Percentiles rank a stretch among this genome's conserved stretches.
These are phyloP conservation scores for Papilio polyxenes DNA, from an alignment of 1,140 invertebrate species.

Conservation along the genomic window DNA sequence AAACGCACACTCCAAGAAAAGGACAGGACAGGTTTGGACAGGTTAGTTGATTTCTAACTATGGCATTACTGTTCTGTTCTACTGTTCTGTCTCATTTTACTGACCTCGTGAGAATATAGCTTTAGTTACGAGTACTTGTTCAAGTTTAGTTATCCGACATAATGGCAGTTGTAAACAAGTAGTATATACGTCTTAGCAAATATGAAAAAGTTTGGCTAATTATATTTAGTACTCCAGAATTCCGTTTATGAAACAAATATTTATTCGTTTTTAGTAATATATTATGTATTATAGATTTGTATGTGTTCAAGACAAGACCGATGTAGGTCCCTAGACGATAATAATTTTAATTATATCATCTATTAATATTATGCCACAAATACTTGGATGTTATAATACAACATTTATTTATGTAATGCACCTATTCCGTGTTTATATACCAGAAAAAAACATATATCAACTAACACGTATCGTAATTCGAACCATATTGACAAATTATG, in stretches of 20 bases:
- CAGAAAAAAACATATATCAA: too few species aligned
- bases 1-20: background rate
- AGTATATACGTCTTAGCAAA: background rate
- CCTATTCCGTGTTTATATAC: too few species aligned
- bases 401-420: too few species aligned
- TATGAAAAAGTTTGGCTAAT: slow-evolving; percentile 10
- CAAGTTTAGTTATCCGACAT: background rate
- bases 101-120: background rate
- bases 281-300: background rate
- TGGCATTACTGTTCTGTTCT: background rate
- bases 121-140: background rate
- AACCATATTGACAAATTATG: too few species aligned
- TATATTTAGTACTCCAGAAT: background rate
- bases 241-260: slow-evolving; percentile 13
- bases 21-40: background rate
- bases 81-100: background rate
- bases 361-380: background rate
- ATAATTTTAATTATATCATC: background rate
- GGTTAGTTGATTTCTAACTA: background rate
- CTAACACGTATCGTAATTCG: too few species aligned
- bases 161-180: slow-evolving; percentile 5
- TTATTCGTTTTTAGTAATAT: background rate
- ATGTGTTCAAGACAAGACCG: background rate
- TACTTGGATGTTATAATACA: background rate
- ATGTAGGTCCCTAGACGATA: background rate